Evolutionary conservation across 2,113 vertebrate species (phyloP).

Genomic region (Pipa parva): DNA sequence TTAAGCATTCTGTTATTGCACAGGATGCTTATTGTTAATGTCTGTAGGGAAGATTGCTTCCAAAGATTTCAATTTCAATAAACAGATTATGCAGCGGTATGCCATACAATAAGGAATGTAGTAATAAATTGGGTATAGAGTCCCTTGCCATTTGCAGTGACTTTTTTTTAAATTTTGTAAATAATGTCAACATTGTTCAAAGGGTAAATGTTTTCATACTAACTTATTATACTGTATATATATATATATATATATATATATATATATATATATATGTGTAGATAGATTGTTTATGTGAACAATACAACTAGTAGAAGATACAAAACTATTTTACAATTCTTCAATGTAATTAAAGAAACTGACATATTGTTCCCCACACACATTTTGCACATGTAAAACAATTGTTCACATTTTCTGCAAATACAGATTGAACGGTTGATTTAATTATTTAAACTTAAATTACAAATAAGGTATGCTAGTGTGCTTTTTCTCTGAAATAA

Average conservation of each 20-base stretch:
- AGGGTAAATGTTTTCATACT: slow-evolving; percentile 81
- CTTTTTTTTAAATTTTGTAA: slow-evolving; percentile 89
- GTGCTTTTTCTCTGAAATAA: no score
- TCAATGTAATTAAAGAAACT: no score
- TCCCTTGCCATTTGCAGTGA: slow-evolving; percentile 73
- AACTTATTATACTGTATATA: slow-evolving; percentile 90
- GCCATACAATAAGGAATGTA: slow-evolving; percentile 76
- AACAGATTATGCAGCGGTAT: slow-evolving; percentile 74
- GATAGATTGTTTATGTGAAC: no score
- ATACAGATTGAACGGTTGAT: no score
- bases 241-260: neutral
- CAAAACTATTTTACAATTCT: no score
- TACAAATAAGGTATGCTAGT: no score
- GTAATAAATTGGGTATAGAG: slow-evolving; percentile 83
- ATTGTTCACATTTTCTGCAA: no score
- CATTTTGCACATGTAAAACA: no score
- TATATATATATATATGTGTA: neutral
- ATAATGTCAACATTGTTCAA: slow-evolving; percentile 80
- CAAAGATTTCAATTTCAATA: slow-evolving; percentile 86
- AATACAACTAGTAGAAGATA: no score
- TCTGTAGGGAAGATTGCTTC: slow-evolving; percentile 77
- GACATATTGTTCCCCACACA: no score
- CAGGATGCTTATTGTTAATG: slow-evolving; percentile 70
- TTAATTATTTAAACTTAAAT: no score
- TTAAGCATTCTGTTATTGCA: slow-evolving; percentile 70